These are phyloP conservation scores for Zalophus californianus DNA, from an alignment of 2,797 vertebrate species.

Conservation along the genomic window DNA sequence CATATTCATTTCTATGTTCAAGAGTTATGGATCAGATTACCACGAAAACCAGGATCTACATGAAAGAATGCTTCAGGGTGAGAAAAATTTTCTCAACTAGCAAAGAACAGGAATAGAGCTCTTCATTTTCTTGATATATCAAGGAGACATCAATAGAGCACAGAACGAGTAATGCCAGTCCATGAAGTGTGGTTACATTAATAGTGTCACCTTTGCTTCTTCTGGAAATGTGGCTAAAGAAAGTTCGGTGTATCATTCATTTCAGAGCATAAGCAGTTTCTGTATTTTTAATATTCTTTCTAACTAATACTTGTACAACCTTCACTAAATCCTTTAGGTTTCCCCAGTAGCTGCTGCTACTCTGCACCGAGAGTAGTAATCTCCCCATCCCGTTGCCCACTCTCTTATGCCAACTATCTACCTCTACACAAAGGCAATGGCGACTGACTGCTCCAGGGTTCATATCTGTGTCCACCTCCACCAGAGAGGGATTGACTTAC, in stretches of 20 bases:
- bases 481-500: not conserved
- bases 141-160: not conserved
- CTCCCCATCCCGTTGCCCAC: not conserved
- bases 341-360: not conserved
- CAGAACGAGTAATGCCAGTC: not conserved
- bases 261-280: not conserved
- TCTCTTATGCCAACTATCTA: not conserved
- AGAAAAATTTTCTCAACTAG: not conserved
- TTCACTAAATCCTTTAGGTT: not conserved
- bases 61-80: not conserved
- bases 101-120: not conserved
- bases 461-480: not conserved
- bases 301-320: not conserved
- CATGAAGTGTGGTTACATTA: not conserved
- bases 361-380: not conserved
- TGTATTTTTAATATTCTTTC: not conserved
- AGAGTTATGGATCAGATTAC: not conserved
- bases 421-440: not conserved
- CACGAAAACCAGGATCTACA: not conserved
- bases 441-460: not conserved
- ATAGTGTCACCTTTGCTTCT: not conserved
- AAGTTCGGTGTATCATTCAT: not conserved
- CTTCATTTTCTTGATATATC: not conserved
- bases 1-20: not conserved
- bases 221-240: not conserved